Base-by-base conservation (phyloP, 64 coral and sea anemone genomes). In the Actinia equina region DNA sequence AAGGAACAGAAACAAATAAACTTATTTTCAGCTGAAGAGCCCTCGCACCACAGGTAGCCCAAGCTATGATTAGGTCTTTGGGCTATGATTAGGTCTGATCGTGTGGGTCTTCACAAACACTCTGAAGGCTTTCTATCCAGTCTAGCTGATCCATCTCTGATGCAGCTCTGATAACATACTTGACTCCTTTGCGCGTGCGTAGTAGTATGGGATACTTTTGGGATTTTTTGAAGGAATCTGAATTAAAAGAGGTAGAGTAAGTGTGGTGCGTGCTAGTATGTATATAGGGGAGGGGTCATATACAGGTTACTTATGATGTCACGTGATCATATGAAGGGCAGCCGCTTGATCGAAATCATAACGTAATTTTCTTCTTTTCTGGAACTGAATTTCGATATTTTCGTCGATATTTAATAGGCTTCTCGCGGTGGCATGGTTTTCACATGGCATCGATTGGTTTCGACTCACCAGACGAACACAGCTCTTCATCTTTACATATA, bases 161-260 rank as follows among this genome's bases (percentile, higher is more conserved):
- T 23, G 84, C 90, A 55, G 90, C 85, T 71, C 79, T 86, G 1
- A 92, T 82, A 27, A 92, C 71, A 44, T 82, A 92, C 45, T 92
- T 92, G 56, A 70, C 86, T 82, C 90, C 90, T 92, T 92, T 92
- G 17, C 85, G 58, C 41, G 90, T 92, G 45, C 90, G 84, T 3
- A 92, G 85, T 30, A 87, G 42, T 25, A 92, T 87, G 42, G 85
- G 77, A 46, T 87, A 92, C 83, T 81, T 81, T 16, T 81, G 78
- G 17, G 78, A 49, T 46, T 81, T 44, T 17, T 81, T 74, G 69
- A 74, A 74, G 25, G 69, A 74, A 74, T 74, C 43, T 81, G 13
- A 81, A 49, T 8, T 5, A n/a, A n/a, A 81, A 49, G 22, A 81
- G 2, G 3, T 37, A 49, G 45, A 7, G 45, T 49, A 49, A 49